phyloP scores from a whole-genome alignment of 2,113 vertebrate species.

The Tenrec ecaudatus region DNA sequence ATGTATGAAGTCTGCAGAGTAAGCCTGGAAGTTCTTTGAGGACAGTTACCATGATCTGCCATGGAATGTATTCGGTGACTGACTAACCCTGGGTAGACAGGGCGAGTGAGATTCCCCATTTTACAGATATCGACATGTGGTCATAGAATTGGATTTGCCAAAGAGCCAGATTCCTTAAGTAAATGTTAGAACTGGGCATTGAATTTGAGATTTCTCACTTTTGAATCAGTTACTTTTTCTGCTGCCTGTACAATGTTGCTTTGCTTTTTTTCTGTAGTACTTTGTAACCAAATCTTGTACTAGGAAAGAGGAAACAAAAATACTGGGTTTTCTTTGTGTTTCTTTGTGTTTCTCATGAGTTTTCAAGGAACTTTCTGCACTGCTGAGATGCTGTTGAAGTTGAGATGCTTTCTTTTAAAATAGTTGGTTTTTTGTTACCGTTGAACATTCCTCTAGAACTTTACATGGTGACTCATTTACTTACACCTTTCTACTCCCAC shows the following conservation, averaged over 20 bases:
- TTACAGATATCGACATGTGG: conserved; percentile 8
- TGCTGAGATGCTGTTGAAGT: conserved; percentile 27
- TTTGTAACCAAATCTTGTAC: conserved; percentile 36
- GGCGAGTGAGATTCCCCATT: not conserved
- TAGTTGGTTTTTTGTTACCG: not conserved
- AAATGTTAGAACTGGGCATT: conserved; percentile 23
- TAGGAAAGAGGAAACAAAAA: conserved; percentile 42
- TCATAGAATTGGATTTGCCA: conserved; percentile 50
- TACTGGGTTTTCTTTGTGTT: conserved; percentile 16
- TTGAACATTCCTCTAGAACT: not conserved
- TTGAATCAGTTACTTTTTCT: conserved; percentile 52
- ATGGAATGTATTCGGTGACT: conserved; percentile 1
- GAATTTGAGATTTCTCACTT: conserved; percentile 48
- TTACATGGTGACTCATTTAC: not conserved
- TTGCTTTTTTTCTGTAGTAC: conserved; percentile 21
- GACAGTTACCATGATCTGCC: not conserved
- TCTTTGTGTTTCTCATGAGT: not conserved
- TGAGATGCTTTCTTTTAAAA: conserved; percentile 33
- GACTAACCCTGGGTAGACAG: conserved; percentile 28
- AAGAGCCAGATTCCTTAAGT: conserved; percentile 4
- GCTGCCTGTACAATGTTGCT: conserved; percentile 20
- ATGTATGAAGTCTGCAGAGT: conserved; percentile 37
- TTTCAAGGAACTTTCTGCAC: not conserved
- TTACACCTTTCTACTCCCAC: not conserved
- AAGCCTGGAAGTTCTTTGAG: conserved; percentile 20